A percentile compares a stretch with the other conserved stretches of the same genome.
These are phyloP conservation scores for Calephelis virginiensis DNA, from an alignment of 1,140 invertebrate species.

Conservation along the genomic window DNA sequence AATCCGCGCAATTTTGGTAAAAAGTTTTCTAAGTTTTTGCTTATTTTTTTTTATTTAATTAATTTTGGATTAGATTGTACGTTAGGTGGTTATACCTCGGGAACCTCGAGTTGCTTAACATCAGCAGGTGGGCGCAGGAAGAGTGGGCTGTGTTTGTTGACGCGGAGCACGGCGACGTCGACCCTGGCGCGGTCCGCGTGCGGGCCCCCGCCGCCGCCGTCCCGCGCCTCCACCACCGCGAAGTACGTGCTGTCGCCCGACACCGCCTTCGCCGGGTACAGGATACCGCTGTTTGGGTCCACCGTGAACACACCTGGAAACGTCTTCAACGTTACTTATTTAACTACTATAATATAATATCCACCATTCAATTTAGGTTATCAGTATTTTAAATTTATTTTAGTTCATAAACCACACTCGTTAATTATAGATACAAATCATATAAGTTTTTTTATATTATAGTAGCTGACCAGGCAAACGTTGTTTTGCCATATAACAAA, in stretches of 20 bases:
- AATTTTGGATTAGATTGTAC: not conserved
- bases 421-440: no score
- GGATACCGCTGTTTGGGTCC: constrained; percentile 85
- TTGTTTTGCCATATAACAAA: no score
- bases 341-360: no score
- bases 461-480: no score
- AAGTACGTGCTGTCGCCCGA: constrained; percentile 82
- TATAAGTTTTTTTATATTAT: no score
- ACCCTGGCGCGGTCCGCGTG: constrained; percentile 85
- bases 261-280: constrained; percentile 86
- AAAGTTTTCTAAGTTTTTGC: no score
- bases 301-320: constrained; percentile 84
- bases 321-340: not conserved
- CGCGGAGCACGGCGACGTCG: constrained; percentile 87
- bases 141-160: constrained; percentile 91
- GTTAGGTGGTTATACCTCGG: constrained; percentile 80
- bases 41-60: no score
- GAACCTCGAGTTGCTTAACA: constrained; percentile 87
- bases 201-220: constrained; percentile 82
- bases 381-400: no score
- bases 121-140: constrained; percentile 88
- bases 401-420: no score
- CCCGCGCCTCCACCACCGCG: constrained; percentile 86
- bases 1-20: no score
- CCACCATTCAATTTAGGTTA: no score